Conservation (phyloP, 1,140 invertebrate genomes). For the Eriocheir sinensis region DNA sequence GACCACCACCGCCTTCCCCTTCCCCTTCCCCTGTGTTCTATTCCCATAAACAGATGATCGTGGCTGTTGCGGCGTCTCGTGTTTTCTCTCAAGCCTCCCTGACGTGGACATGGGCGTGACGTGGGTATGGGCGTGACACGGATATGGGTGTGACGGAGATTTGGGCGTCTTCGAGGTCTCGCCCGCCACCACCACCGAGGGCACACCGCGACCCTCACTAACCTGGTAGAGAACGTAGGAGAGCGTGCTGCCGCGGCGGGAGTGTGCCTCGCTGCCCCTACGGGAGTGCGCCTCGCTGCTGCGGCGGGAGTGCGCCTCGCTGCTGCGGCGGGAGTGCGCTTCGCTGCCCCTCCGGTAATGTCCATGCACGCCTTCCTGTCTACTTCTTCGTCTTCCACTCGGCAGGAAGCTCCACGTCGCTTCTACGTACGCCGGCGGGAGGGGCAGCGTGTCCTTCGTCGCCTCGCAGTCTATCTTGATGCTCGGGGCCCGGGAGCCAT, state of each 20-base stretch:
- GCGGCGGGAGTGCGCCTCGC: slow-evolving; percentile 41
- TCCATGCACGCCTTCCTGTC: background rate
- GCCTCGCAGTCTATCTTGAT: slow-evolving; percentile 46
- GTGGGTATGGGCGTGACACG: too few relatives aligned
- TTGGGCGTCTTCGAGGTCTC: background rate
- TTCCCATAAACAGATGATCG: too few relatives aligned
- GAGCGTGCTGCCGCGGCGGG: slow-evolving; percentile 62
- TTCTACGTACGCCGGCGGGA: background rate
- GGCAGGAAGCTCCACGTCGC: background rate
- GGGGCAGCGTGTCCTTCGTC: background rate
- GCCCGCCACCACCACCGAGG: background rate
- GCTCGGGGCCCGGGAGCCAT: slow-evolving; percentile 37
- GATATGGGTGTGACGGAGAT: too few relatives aligned
- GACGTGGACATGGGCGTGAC: too few relatives aligned
- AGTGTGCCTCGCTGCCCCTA: background rate
- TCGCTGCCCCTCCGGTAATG: background rate
- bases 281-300: slow-evolving; percentile 25
- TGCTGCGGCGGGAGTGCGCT: slow-evolving; percentile 5
- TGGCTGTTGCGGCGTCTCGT: too few relatives aligned
- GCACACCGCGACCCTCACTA: slow-evolving; percentile 39
- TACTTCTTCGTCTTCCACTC: background rate
- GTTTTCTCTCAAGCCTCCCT: too few relatives aligned
- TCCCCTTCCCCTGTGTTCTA: too few relatives aligned
- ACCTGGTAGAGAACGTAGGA: slow-evolving; percentile 70
- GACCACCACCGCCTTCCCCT: too few relatives aligned